A percentile compares a stretch with the other conserved stretches of the same genome.
These are phyloP conservation scores for Thryonomys swinderianus DNA, from an alignment of 2,113 vertebrate genomes.

Conservation along the genomic window DNA sequence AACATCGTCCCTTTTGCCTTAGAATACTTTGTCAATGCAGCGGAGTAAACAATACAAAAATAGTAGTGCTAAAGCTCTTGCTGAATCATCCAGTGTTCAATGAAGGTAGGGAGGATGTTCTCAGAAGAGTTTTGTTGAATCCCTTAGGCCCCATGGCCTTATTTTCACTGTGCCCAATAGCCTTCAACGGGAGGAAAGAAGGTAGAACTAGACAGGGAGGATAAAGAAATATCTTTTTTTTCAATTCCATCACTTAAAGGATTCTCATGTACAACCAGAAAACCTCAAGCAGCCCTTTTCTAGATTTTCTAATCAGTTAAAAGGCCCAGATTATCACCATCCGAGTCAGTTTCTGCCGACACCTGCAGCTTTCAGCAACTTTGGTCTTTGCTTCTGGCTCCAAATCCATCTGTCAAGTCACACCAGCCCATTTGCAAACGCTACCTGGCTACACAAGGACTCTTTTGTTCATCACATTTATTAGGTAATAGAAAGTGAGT, in stretches of 20 bases:
- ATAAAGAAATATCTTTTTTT: background rate
- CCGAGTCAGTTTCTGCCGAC: slow-evolving; percentile 39
- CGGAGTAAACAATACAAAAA: background rate
- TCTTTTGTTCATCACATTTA: slow-evolving; percentile 71
- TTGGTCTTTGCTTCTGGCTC: background rate
- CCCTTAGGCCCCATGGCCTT: background rate
- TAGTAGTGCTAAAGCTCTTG: background rate
- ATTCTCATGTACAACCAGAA: background rate
- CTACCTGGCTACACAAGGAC: slow-evolving; percentile 41
- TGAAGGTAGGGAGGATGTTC: background rate
- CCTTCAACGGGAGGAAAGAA: background rate
- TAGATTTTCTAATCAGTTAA: slow-evolving; percentile 69
- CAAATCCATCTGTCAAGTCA: slow-evolving; percentile 64
- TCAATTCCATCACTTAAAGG: background rate
- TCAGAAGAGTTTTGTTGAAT: background rate
- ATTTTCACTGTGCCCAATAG: background rate
- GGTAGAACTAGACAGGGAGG: background rate
- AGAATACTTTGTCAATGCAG: background rate
- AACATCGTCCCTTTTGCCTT: background rate
- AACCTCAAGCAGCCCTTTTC: background rate
- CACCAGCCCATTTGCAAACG: slow-evolving; percentile 63
- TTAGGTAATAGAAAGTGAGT: slow-evolving; percentile 78
- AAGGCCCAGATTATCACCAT: slow-evolving; percentile 52
- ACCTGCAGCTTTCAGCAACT: slow-evolving; percentile 60
- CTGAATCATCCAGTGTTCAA: background rate